phyloP scores from a whole-genome alignment of 1,140 invertebrate species.

The Halesus radiatus region DNA sequence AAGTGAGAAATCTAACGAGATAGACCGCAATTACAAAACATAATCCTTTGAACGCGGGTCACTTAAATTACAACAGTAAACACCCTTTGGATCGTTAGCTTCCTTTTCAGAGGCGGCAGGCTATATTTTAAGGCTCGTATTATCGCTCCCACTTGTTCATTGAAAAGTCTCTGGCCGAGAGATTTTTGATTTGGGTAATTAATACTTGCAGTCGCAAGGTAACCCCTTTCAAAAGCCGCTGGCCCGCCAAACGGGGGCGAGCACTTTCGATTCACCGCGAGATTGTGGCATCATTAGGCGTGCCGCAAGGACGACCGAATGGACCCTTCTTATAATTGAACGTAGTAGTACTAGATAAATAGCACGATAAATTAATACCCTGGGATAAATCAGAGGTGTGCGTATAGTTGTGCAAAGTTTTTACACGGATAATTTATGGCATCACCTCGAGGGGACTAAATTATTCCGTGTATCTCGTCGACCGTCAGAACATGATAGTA shows the following conservation, averaged over 20 bases:
- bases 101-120: background rate
- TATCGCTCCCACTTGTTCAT: slow-evolving; percentile 15
- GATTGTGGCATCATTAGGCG: slow-evolving; percentile 13
- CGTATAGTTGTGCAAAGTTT: background rate
- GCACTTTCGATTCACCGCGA: background rate
- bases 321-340: background rate
- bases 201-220: slow-evolving; percentile 7
- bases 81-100: slow-evolving; percentile 19
- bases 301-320: background rate
- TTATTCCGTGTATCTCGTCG: no score
- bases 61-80: slow-evolving; percentile 9
- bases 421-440: background rate
- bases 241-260: background rate
- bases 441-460: no score
- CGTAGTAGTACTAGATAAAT: background rate
- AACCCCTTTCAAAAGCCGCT: slow-evolving; percentile 2
- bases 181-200: slow-evolving; percentile 35
- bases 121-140: background rate
- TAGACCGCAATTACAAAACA: background rate
- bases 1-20: background rate
- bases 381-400: background rate
- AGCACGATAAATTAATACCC: background rate
- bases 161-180: background rate
- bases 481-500: no score
- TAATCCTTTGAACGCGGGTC: background rate